Conservation (phyloP, 2,888 invertebrate genomes). For the Parnassius smintheus region DNA sequence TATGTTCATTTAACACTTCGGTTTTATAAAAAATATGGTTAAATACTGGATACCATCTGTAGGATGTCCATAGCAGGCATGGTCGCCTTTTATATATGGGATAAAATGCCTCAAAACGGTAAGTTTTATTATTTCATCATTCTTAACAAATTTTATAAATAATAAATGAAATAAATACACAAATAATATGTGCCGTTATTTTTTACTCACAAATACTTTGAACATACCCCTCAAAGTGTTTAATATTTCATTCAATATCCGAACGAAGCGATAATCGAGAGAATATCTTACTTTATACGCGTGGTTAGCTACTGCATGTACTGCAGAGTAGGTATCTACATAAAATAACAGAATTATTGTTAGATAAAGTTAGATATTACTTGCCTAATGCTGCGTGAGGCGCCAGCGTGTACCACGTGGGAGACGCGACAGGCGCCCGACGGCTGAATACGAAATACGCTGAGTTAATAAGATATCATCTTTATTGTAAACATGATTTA, state of each 20-base stretch:
- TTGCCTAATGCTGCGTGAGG: constrained; percentile 25
- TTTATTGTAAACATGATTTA: constrained; percentile 19
- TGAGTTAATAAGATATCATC: constrained; percentile 23
- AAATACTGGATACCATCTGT: too few relatives aligned
- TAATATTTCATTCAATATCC: constrained; percentile 16
- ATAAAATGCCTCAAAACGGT: too few relatives aligned
- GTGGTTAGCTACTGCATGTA: constrained; percentile 27
- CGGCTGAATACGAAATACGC: constrained; percentile 32
- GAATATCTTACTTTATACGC: constrained; percentile 14
- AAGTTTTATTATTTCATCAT: too few relatives aligned
- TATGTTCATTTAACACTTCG: too few relatives aligned
- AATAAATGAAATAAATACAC: too few relatives aligned
- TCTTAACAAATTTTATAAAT: too few relatives aligned
- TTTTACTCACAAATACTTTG: not conserved
- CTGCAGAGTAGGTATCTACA: constrained; percentile 23
- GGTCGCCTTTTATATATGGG: too few relatives aligned
- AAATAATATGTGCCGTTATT: not conserved
- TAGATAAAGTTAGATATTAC: constrained; percentile 21
- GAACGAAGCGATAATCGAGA: constrained; percentile 5
- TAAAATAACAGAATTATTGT: constrained; percentile 24
- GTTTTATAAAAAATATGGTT: too few relatives aligned
- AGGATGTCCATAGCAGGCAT: too few relatives aligned
- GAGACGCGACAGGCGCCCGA: constrained; percentile 34
- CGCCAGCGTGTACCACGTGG: constrained; percentile 32
- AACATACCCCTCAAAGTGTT: constrained; percentile 3